A percentile compares a stretch with the other conserved stretches of the same genome.
phyloP scores from a whole-genome alignment of 2,797 vertebrate species.

The Leucoraja ocellata region DNA sequence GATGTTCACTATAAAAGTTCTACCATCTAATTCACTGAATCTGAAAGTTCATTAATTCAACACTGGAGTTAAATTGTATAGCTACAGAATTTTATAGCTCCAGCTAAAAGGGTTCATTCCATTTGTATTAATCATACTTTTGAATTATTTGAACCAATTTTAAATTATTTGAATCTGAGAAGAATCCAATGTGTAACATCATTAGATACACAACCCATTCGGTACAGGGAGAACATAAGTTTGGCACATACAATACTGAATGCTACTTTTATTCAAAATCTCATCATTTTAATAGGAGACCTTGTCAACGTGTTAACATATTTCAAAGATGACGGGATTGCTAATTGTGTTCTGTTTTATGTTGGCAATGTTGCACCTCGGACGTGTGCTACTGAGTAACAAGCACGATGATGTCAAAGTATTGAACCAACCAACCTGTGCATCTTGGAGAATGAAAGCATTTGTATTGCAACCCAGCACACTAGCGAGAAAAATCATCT shows the following conservation, averaged over 20 bases:
- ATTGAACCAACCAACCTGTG: constrained; percentile 2
- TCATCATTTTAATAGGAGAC: background rate
- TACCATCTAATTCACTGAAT: background rate
- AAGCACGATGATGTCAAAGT: background rate
- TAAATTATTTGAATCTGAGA: background rate
- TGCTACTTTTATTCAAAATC: background rate
- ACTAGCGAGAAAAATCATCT: background rate
- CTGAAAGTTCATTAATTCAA: background rate
- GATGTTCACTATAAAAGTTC: background rate
- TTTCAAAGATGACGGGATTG: background rate
- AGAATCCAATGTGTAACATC: background rate
- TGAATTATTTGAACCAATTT: background rate
- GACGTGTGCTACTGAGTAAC: background rate
- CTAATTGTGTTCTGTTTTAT: constrained; percentile 28
- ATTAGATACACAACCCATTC: background rate
- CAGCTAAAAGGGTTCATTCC: background rate
- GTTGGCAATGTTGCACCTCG: background rate
- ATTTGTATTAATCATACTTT: background rate
- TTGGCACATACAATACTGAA: background rate
- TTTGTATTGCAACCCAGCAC: background rate
- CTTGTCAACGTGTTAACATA: background rate
- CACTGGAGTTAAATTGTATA: background rate
- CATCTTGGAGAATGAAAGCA: background rate
- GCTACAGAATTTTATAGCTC: background rate
- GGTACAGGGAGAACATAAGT: background rate